Evolutionary conservation across 1,140 invertebrate species (phyloP).

Genomic region (Heliothis subflexa): DNA sequence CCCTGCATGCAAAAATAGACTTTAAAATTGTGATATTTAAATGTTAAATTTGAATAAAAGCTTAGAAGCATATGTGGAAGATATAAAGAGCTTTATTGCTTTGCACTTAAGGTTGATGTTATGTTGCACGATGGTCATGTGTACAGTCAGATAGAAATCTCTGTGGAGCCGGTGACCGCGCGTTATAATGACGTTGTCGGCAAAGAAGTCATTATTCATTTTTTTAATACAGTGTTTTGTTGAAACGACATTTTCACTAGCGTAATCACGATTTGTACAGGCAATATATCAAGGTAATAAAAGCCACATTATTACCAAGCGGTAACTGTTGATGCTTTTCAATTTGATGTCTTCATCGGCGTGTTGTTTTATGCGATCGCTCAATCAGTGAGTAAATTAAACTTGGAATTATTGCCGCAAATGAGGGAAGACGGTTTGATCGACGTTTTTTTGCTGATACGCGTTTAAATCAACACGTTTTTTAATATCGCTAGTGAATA

Average conservation of each 20-base stretch:
- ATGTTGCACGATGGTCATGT: conserved; percentile 22
- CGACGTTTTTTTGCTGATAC: conserved; percentile 27
- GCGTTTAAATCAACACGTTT: conserved; percentile 27
- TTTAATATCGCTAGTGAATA: conserved; percentile 11
- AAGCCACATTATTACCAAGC: conserved; percentile 74
- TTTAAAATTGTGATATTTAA: conserved; percentile 51
- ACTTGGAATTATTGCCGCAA: conserved; percentile 40
- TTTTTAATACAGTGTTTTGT: conserved; percentile 86
- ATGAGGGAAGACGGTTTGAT: conserved; percentile 24
- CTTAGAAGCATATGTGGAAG: background rate
- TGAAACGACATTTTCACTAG: conserved; percentile 85
- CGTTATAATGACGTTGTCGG: conserved; percentile 81
- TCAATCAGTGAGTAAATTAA: conserved; percentile 43
- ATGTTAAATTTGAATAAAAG: conserved; percentile 53
- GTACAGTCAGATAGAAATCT: conserved; percentile 77
- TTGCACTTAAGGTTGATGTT: conserved; percentile 53
- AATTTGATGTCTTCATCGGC: conserved; percentile 81
- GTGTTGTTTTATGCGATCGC: conserved; percentile 67
- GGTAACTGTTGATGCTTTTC: conserved; percentile 78
- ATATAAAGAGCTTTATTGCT: conserved; percentile 39
- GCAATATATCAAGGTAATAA: conserved; percentile 83
- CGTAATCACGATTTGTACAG: conserved; percentile 81
- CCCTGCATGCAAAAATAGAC: conserved; percentile 57
- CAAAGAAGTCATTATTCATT: conserved; percentile 85
- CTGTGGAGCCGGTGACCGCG: conserved; percentile 73